phyloP scores from a whole-genome alignment of 1,140 invertebrate genomes.

The Rhyacophila brunnea region DNA sequence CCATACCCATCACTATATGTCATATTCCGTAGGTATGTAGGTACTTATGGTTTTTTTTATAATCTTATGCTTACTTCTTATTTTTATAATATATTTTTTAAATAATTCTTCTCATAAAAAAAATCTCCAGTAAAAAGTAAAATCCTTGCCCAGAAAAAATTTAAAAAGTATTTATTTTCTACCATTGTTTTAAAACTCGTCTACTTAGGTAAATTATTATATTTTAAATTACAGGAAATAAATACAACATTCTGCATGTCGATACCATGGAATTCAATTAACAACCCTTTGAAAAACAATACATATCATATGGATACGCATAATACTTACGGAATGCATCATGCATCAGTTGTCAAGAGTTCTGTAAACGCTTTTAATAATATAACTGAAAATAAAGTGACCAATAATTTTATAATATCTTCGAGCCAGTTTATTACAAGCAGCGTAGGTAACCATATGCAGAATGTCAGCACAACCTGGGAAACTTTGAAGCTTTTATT shows the following conservation, averaged over 20 bases:
- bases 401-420: slow-evolving; percentile 19
- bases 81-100: too few species aligned
- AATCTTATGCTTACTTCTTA: too few species aligned
- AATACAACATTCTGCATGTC: slow-evolving; percentile 22
- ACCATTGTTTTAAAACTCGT: too few species aligned
- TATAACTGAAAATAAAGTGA: not conserved
- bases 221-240: slow-evolving; percentile 23
- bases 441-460: slow-evolving; percentile 17
- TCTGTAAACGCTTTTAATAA: too few species aligned
- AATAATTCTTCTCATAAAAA: too few species aligned
- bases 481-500: slow-evolving; percentile 33
- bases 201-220: too few species aligned
- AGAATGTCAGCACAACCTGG: slow-evolving; percentile 35
- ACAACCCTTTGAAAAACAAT: not conserved
- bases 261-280: slow-evolving; percentile 30
- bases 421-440: slow-evolving; percentile 14
- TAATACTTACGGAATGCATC: slow-evolving; percentile 25
- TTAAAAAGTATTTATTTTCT: too few species aligned
- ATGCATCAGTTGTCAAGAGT: slow-evolving; percentile 18
- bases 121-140: too few species aligned
- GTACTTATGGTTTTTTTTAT: too few species aligned
- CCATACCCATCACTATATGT: too few species aligned
- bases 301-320: slow-evolving; percentile 16
- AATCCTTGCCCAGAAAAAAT: too few species aligned
- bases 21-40: too few species aligned